Evolutionary conservation across 1,140 invertebrate species (phyloP), one percentile per base, ranked within the genome.

Genomic region (Gonatopus flavifemur): DNA sequence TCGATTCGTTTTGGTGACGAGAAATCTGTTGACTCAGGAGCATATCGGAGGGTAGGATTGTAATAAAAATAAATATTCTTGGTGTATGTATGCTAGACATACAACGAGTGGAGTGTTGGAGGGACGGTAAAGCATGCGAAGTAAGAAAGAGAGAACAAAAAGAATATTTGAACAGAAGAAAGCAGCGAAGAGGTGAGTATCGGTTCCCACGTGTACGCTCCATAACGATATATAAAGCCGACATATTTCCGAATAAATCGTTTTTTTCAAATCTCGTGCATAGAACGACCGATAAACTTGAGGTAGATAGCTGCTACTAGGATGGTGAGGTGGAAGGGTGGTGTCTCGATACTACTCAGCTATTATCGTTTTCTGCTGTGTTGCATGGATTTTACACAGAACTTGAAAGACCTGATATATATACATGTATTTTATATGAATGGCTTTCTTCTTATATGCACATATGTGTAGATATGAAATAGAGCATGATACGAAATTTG

Each of bases 31-130:
- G 64, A 69, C 66, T 67, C 66, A 64, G 60, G 52, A 58, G 52
- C 49, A 63, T 59, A 55, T 52, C n/a, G n/a, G n/a, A n/a, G n/a
- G n/a, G n/a, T n/a, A n/a, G 49, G 55, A 49, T 52, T 31, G 65
- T 57, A 68, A 69, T 69, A 68, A 69, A 65, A 69, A 68, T 69
- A 69, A 69, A 69, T 69, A 67, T 69, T 67, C 53, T 44, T 25
- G 37, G 38, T 46, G 47, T 50, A 61, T 53, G 58, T 48, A 42
- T 20, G 24, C 10, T 31, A 43, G 40, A 18, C 33, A n/a, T n/a
- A n/a, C n/a, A n/a, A n/a, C n/a, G n/a, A n/a, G n/a, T n/a, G n/a
- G n/a, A n/a, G n/a, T n/a, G n/a, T n/a, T n/a, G n/a, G n/a, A 44
- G 52, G 50, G 51, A 45, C 39, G 55, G 45, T 55, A 53, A 63